A percentile compares a stretch with the other conserved stretches of the same genome.
Conservation (phyloP, 1,140 invertebrate species). For the Papilio machaon region DNA sequence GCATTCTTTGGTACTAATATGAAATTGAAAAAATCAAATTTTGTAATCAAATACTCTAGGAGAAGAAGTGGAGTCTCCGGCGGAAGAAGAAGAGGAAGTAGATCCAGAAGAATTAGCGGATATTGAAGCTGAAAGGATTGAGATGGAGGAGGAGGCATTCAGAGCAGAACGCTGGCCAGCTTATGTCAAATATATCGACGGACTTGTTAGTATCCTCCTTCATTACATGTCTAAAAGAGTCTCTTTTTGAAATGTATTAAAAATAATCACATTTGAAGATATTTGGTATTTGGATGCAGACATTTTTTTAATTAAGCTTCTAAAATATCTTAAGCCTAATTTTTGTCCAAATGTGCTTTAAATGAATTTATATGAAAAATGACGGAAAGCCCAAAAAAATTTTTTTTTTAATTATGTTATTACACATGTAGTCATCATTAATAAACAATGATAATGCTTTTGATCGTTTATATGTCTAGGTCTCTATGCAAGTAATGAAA, state of each 20-base stretch:
- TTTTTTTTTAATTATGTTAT: no score
- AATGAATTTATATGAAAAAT: background rate
- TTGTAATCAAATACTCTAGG: slow-evolving; percentile 46
- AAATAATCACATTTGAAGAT: background rate
- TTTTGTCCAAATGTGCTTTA: no score
- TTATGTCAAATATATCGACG: slow-evolving; percentile 77
- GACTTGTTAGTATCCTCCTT: slow-evolving; percentile 54
- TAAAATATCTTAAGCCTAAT: no score
- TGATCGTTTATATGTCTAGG: slow-evolving; percentile 48
- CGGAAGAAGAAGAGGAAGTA: slow-evolving; percentile 66
- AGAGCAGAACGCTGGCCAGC: slow-evolving; percentile 72
- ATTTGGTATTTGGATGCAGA: background rate
- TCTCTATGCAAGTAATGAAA: slow-evolving; percentile 74
- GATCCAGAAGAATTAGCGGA: slow-evolving; percentile 74
- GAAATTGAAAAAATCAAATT: background rate
- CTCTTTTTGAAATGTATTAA: no score
- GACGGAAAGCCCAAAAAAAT: background rate
- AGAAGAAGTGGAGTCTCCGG: slow-evolving; percentile 72
- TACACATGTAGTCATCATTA: background rate
- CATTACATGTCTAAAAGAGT: background rate
- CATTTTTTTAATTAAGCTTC: no score
- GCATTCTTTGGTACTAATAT: background rate
- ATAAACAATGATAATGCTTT: background rate
- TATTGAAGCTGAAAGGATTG: slow-evolving; percentile 67
- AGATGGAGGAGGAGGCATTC: slow-evolving; percentile 70